Conservation (phyloP, 2,113 vertebrate species). For the Cynopterus brachyotis region DNA sequence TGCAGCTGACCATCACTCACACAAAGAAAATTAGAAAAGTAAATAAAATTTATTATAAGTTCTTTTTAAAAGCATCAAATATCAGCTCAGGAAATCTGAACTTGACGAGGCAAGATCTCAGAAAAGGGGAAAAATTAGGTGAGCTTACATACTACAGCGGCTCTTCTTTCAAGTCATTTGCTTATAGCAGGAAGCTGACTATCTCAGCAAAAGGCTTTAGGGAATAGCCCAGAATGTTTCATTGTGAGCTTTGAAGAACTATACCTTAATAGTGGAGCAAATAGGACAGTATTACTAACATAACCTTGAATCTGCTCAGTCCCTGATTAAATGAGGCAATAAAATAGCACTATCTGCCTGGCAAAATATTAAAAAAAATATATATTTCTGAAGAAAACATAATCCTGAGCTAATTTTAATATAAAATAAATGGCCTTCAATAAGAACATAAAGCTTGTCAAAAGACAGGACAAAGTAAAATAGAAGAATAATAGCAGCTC, state of each 20-base stretch:
- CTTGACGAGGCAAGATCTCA: background rate
- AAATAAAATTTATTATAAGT: background rate
- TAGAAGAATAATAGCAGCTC: background rate
- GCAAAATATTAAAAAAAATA: background rate
- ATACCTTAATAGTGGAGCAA: accelerated
- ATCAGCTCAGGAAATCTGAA: background rate
- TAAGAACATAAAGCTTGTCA: background rate
- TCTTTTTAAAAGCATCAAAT: background rate
- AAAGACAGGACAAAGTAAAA: background rate
- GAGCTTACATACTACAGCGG: background rate
- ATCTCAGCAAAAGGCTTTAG: background rate
- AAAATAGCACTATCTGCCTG: background rate
- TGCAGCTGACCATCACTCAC: background rate
- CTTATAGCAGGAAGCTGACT: background rate
- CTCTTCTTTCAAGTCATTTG: background rate
- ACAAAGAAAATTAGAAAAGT: background rate
- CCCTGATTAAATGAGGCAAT: background rate
- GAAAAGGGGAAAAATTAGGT: background rate
- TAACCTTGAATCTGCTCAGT: background rate
- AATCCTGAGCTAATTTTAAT: background rate
- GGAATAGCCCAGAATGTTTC: background rate
- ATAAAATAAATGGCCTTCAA: background rate
- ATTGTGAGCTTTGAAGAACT: background rate
- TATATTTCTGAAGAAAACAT: background rate
- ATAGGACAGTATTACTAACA: background rate